Conservation (phyloP, 2,888 invertebrate genomes). For the Meganola albula region DNA sequence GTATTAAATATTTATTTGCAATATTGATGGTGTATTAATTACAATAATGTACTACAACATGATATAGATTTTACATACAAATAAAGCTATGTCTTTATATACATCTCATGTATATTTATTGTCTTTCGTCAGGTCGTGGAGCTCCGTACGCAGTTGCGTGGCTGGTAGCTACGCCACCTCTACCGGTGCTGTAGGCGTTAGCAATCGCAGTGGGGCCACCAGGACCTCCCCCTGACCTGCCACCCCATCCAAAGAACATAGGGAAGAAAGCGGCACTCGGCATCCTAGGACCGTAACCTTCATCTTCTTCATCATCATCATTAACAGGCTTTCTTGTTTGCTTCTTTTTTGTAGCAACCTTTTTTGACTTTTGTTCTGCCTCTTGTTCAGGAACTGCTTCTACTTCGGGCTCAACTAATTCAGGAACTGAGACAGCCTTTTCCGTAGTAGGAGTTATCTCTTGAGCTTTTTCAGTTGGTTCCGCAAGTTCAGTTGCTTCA, state of each 20-base stretch:
- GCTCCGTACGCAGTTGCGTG: conserved; percentile 85
- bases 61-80: conserved; percentile 26
- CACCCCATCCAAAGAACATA: conserved; percentile 78
- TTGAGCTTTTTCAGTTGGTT: conserved; percentile 47
- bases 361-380: conserved; percentile 46
- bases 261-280: conserved; percentile 81
- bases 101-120: conserved; percentile 32
- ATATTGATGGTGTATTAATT: conserved; percentile 7
- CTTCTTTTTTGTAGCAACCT: conserved; percentile 56
- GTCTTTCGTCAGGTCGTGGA: conserved; percentile 63
- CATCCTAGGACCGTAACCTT: conserved; percentile 64
- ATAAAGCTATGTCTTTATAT: conserved; percentile 21
- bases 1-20: conserved; percentile 22
- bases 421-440: conserved; percentile 44
- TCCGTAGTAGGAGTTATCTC: conserved; percentile 48
- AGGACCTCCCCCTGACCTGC: conserved; percentile 63
- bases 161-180: conserved; percentile 83
- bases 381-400: conserved; percentile 59
- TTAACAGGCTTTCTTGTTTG: conserved; percentile 54
- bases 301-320: conserved; percentile 74
- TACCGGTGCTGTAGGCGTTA: conserved; percentile 84
- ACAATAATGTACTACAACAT: conserved; percentile 25
- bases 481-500: conserved; percentile 47
- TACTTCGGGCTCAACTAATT: conserved; percentile 53
- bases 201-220: conserved; percentile 83